phyloP scores from a whole-genome alignment of 2,797 vertebrate species.

The Antennarius maculatus region DNA sequence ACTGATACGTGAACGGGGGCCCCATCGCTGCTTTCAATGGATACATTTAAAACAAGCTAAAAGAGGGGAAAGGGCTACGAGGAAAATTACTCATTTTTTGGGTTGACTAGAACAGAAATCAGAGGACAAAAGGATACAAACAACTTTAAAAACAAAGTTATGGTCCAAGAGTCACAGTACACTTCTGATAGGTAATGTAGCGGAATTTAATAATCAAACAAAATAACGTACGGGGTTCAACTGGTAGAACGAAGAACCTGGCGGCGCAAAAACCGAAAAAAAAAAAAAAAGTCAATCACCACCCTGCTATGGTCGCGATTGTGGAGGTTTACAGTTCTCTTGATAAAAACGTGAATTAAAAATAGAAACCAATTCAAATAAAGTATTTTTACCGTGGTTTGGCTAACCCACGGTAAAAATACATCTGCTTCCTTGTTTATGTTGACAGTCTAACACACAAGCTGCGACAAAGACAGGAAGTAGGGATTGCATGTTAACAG shows the following conservation, averaged over 20 bases:
- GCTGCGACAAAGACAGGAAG: constrained; percentile 38
- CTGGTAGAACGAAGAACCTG: constrained; percentile 14
- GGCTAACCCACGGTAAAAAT: constrained; percentile 56
- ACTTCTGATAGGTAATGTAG: constrained; percentile 29
- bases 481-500: constrained; percentile 10
- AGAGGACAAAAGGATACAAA: constrained; percentile 33
- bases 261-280: constrained; percentile 3
- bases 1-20: constrained; percentile 59
- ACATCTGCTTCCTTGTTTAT: constrained; percentile 52
- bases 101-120: constrained; percentile 39
- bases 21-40: constrained; percentile 53
- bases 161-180: constrained; percentile 52
- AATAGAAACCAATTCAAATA: constrained; percentile 47
- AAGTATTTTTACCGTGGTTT: constrained; percentile 7
- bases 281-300: constrained; percentile 18
- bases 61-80: constrained; percentile 46
- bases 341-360: constrained; percentile 73
- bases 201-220: constrained; percentile 24
- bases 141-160: constrained; percentile 73
- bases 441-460: constrained; percentile 22
- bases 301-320: constrained; percentile 36
- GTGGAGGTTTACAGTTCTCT: constrained; percentile 33
- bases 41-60: constrained; percentile 80
- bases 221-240: constrained; percentile 32
- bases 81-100: constrained; percentile 34